Percentiles rank a stretch among this genome's conserved stretches.
Evolutionary conservation across 2,888 invertebrate genomes (phyloP).

Genomic region (Eumacrocentrus americanus): DNA sequence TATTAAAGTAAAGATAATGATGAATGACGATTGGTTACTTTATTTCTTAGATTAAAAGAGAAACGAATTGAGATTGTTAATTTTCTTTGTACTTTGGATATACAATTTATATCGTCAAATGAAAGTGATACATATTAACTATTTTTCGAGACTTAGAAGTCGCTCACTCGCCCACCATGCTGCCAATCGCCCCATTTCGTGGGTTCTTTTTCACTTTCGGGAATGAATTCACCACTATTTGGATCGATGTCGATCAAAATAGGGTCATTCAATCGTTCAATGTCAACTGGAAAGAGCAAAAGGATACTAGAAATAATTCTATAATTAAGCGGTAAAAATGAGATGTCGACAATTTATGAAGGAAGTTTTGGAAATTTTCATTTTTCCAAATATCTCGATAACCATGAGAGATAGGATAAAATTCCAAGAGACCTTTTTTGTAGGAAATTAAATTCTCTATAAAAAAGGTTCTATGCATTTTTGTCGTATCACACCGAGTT

Average conservation of each 20-base stretch:
- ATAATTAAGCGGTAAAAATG: no score
- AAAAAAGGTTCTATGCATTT: no score
- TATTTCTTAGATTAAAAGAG: constrained; percentile 38
- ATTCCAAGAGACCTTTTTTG: no score
- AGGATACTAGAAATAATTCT: no score
- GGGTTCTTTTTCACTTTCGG: constrained; percentile 49
- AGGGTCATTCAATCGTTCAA: constrained; percentile 42
- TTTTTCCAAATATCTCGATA: no score
- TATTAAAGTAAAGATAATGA: constrained; percentile 28
- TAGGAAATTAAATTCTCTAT: no score
- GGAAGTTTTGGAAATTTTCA: no score
- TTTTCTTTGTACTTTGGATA: constrained; percentile 41
- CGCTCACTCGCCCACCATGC: constrained; percentile 50
- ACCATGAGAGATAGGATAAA: no score
- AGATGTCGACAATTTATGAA: no score
- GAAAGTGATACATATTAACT: constrained; percentile 26
- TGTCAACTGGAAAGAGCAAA: background rate
- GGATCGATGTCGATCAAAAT: constrained; percentile 48
- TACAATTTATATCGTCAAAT: constrained; percentile 34
- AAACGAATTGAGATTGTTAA: constrained; percentile 35
- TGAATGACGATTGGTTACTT: constrained; percentile 34
- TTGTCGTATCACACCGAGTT: no score
- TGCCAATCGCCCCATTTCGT: constrained; percentile 58
- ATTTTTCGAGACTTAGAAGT: constrained; percentile 45
- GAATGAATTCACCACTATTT: constrained; percentile 44